Evolutionary conservation across 1,140 invertebrate genomes (phyloP), one percentile per base, ranked within the genome.

Genomic region (Mercenaria mercenaria): DNA sequence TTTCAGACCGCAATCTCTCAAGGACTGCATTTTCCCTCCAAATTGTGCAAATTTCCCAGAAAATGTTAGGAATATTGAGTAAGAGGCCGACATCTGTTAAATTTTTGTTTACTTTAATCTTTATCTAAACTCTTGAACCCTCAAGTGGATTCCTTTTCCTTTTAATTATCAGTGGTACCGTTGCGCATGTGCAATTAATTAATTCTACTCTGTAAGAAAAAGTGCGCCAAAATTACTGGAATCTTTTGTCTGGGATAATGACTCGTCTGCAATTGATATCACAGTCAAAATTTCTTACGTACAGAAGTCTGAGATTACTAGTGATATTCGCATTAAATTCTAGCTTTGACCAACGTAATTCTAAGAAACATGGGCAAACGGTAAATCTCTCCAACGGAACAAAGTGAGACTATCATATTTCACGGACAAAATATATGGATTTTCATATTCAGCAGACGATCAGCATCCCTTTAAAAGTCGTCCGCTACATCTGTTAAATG

Each of bases 141-240:
- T 67, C 80, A 1, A 41, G 80, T 1, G 59, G 23, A 64, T 26
- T 64, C 56, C 20, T 41, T 43, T 41, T 15, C 29, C 26, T 39
- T 56, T 82, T 61, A 82, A 61, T 82, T 61, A 41, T 34, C n/a
- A 13, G 6, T 47, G 43, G 52, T 64, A 82, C 80, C 80, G 80
- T 82, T 82, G 80, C 80, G 80, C 80, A 82, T 82, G 80, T 82
- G 80, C 80, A 82, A 82, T 67, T 67, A 82, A 82, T 82, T 82
- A 79, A 79, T 50, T 52, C 50, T 56, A 32, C 6, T 26, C 50
- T 79, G 74, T 34, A 79, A 79, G 43, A 79, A 79, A 77, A 79
- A 52, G 43, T 32, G 76, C 76, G 76, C 76, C 76, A 79, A 79
- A 79, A 56, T 32, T 79, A 37, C 76, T 18, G 34, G 47, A 52